Conservation (phyloP, 2,113 vertebrate genomes). For the Passer domesticus region DNA sequence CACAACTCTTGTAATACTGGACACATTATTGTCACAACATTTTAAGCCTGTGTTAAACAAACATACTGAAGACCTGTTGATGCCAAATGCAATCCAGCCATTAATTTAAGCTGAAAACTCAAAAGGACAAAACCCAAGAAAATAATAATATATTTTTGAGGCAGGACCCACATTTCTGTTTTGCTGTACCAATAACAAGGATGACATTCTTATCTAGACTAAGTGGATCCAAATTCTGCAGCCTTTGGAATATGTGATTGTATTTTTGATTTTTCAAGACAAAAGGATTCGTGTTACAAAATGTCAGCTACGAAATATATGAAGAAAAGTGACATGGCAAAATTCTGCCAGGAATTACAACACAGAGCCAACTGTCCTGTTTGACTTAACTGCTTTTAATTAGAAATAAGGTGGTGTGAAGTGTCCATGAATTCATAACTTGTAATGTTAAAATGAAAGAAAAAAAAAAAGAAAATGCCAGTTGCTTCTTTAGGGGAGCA, state of each 20-base stretch:
- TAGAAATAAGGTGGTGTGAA: background rate
- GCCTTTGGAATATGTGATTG: background rate
- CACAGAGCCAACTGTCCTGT: background rate
- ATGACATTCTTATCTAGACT: background rate
- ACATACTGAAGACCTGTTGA: background rate
- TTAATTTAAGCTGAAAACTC: background rate
- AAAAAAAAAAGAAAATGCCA: background rate
- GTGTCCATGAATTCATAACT: background rate
- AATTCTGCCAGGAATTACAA: background rate
- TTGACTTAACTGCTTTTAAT: constrained; percentile 19
- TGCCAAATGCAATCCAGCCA: background rate
- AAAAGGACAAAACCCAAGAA: background rate
- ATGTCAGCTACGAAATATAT: background rate
- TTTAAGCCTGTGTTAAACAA: background rate
- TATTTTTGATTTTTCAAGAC: background rate
- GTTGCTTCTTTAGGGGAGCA: background rate
- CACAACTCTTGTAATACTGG: background rate
- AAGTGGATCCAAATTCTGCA: background rate
- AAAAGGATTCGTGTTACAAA: background rate
- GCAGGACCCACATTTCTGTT: background rate
- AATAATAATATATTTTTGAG: background rate
- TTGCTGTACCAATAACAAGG: background rate
- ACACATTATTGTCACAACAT: background rate
- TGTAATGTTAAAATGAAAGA: background rate
- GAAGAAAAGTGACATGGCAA: background rate